Percentiles rank a stretch among this genome's conserved stretches.
These are phyloP conservation scores for Lithophane socia DNA, from an alignment of 2,888 invertebrate species.

Conservation along the genomic window DNA sequence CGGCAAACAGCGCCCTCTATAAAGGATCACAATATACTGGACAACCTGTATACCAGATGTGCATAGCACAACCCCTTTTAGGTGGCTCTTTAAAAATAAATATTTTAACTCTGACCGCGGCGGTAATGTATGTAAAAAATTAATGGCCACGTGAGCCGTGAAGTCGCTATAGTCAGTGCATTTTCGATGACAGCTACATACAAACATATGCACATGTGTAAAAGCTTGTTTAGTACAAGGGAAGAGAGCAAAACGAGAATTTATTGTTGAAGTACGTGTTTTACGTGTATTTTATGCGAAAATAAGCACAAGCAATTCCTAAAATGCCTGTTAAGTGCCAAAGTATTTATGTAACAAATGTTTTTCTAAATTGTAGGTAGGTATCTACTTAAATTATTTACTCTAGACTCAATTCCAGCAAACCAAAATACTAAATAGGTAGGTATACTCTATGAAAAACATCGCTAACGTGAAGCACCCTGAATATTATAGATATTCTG, in stretches of 20 bases:
- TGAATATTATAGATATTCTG: not conserved
- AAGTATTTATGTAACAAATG: not conserved
- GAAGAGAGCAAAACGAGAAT: constrained; percentile 18
- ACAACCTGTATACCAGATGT: constrained; percentile 58
- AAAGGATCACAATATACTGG: constrained; percentile 17
- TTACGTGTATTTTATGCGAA: not conserved
- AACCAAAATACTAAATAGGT: too few relatives aligned
- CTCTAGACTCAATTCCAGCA: not conserved
- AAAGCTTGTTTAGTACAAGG: constrained; percentile 43
- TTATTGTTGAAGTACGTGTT: not conserved
- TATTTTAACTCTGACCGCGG: constrained; percentile 73
- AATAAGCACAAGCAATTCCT: not conserved
- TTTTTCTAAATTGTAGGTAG: too few relatives aligned
- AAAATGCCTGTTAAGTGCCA: not conserved
- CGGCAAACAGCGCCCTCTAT: not conserved
- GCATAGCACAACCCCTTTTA: constrained; percentile 58
- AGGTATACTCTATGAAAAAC: too few relatives aligned
- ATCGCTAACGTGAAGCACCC: not conserved
- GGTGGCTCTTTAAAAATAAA: constrained; percentile 76
- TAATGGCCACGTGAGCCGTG: constrained; percentile 69
- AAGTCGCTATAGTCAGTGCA: constrained; percentile 67
- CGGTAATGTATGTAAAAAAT: constrained; percentile 75
- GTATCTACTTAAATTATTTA: not conserved
- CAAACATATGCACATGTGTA: constrained; percentile 77
- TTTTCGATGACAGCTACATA: constrained; percentile 81